phyloP scores from a whole-genome alignment of 2,113 vertebrate species.

The Sebastes schlegelii region DNA sequence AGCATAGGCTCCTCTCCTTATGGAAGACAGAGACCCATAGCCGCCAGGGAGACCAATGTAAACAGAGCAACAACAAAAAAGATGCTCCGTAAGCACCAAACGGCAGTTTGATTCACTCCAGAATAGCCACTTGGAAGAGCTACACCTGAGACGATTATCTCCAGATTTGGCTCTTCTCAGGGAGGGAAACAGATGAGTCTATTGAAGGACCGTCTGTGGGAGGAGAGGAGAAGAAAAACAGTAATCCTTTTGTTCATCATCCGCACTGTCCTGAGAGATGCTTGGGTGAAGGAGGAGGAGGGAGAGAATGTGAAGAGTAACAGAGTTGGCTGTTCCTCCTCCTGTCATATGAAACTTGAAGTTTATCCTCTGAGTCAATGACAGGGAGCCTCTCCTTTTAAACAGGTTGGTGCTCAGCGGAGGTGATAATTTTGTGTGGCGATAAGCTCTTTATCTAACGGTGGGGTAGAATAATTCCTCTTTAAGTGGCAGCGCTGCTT shows the following conservation, averaged over 20 bases:
- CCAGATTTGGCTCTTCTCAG: constrained; percentile 46
- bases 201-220: constrained; percentile 79
- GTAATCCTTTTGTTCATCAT: constrained; percentile 83
- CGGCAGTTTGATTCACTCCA: constrained; percentile 62
- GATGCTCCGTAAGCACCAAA: constrained; percentile 47
- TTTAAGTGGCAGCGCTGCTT: constrained; percentile 53
- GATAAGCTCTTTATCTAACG: constrained; percentile 88
- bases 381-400: constrained; percentile 81
- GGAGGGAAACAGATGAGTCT: constrained; percentile 68
- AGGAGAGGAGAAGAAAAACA: constrained; percentile 70
- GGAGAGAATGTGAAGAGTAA: constrained; percentile 40
- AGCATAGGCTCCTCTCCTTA: constrained; percentile 54
- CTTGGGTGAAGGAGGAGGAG: constrained; percentile 17
- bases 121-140: constrained; percentile 36
- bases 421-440: constrained; percentile 85
- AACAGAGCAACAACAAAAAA: constrained; percentile 39
- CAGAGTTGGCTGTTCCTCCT: constrained; percentile 74
- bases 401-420: constrained; percentile 78
- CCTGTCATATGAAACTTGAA: constrained; percentile 82
- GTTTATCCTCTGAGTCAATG: constrained; percentile 84
- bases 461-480: constrained; percentile 83
- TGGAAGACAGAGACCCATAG: constrained; percentile 47
- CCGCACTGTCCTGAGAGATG: constrained; percentile 77
- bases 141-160: constrained; percentile 54
- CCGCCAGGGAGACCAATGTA: constrained; percentile 55